phyloP scores from a whole-genome alignment of 2,888 invertebrate species.

The Vanessa cardui region DNA sequence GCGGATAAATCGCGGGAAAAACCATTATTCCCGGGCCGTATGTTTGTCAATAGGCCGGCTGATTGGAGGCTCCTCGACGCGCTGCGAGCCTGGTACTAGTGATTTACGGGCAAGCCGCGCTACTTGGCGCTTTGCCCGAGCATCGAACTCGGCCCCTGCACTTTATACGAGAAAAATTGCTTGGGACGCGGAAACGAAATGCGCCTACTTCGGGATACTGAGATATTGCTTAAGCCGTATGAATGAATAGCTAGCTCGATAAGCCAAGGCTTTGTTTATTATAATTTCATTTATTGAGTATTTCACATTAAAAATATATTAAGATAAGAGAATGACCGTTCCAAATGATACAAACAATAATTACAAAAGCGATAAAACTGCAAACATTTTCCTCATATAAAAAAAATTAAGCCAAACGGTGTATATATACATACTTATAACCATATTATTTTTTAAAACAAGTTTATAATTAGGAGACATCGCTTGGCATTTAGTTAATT shows the following conservation, averaged over 20 bases:
- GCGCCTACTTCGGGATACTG: constrained; percentile 41
- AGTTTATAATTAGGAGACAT: background rate
- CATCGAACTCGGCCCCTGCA: constrained; percentile 65
- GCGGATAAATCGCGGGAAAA: constrained; percentile 64
- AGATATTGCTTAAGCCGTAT: constrained; percentile 30
- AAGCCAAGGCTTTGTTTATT: background rate
- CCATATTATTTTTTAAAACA: background rate
- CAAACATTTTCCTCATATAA: background rate
- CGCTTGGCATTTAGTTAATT: background rate
- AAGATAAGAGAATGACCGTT: background rate
- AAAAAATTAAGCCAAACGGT: background rate
- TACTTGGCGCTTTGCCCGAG: constrained; percentile 73
- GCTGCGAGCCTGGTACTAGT: constrained; percentile 66
- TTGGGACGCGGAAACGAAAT: constrained; percentile 52
- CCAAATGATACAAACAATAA: background rate
- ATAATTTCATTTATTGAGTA: background rate
- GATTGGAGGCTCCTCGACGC: constrained; percentile 71
- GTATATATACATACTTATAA: too few relatives aligned
- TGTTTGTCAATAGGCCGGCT: constrained; percentile 79
- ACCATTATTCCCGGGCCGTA: constrained; percentile 73
- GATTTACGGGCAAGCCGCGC: constrained; percentile 68
- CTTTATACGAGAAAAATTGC: constrained; percentile 67
- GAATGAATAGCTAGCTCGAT: constrained; percentile 14
- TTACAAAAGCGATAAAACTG: background rate
- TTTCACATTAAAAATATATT: background rate